Evolutionary conservation across 2,888 invertebrate species (phyloP), one percentile per base, ranked within the genome.

Genomic region (Druceiella hillmani): DNA sequence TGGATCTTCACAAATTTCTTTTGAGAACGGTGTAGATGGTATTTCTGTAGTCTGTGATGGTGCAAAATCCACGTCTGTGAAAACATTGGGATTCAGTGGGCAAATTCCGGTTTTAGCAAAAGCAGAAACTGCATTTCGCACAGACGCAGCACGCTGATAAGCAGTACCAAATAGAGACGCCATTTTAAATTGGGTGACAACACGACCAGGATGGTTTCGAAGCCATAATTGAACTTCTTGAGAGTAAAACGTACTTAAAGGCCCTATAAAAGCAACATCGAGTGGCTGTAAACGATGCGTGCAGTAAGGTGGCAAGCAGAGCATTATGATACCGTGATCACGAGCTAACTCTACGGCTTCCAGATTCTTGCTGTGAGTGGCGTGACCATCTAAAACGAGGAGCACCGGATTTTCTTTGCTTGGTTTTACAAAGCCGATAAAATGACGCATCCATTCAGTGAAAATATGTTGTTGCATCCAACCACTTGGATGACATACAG

Each of bases 31-130:
- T n/a, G n/a, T n/a, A n/a, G n/a, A n/a, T n/a, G n/a, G n/a, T 38
- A 24, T 37, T 5, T 48, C 47, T 11, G 42, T 44, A 34, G 39
- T 39, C n/a, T 29, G 34, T 17, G 40, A 34, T 16, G 45, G 30
- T 17, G 31, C 38, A 34, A 38, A 48, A 15, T 44, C 14, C 10
- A 24, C 20, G 17, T 46, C 40, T 9, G 38, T 31, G 32, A 48
- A 47, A 12, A 45, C n/a, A n/a, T 28, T 26, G 31, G 17, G 20
- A 24, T 47, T 33, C 11, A 39, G 13, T 24, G 49, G 50, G 33
- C 33, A 47, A 28, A 50, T 32, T 26, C 55, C 54, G 24, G 50
- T 48, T 40, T 45, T 49, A 15, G 20, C n/a, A 42, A 58, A 58
- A 5, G 50, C 52, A 40, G 46, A 50, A 4, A 53, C 45, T 20